Evolutionary conservation across 2,888 invertebrate genomes (phyloP).

Genomic region (Acanthopleura granulata): DNA sequence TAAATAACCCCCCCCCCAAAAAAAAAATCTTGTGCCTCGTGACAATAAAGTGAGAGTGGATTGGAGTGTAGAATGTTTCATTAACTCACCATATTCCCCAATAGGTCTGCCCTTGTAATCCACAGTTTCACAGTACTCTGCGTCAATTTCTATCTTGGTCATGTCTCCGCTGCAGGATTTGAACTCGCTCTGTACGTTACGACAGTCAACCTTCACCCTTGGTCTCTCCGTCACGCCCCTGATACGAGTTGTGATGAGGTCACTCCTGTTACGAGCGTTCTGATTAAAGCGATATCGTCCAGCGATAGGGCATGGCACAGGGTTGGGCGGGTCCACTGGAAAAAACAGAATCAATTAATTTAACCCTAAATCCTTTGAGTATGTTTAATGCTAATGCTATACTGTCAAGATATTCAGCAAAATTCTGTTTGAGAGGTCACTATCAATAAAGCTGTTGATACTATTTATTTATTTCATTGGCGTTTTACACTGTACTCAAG

Average conservation of each 20-base stretch:
- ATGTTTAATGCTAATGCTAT: too few relatives aligned
- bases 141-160: slow-evolving; percentile 93
- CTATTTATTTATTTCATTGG: too few relatives aligned
- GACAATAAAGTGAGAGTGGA: too few relatives aligned
- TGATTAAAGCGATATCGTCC: slow-evolving; percentile 97
- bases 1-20: too few relatives aligned
- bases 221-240: slow-evolving; percentile 95
- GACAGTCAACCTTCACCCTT: slow-evolving; percentile 91
- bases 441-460: too few relatives aligned
- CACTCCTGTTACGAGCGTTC: slow-evolving; percentile 69
- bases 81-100: slow-evolving; percentile 78
- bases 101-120: slow-evolving; percentile 95
- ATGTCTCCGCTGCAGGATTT: slow-evolving; percentile 93
- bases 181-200: slow-evolving; percentile 93
- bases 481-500: too few relatives aligned
- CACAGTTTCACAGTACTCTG: slow-evolving; percentile 95
- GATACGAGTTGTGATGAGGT: slow-evolving; percentile 88
- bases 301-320: slow-evolving; percentile 94
- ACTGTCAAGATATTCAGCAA: too few relatives aligned
- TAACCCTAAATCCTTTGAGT: neutral
- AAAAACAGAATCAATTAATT: slow-evolving; percentile 6
- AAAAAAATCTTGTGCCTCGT: too few relatives aligned
- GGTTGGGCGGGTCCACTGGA: slow-evolving; percentile 77
- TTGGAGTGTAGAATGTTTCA: too few relatives aligned
- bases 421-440: too few relatives aligned